Base-by-base conservation (phyloP, 2,113 vertebrate genomes). In the Ahaetulla prasina region DNA sequence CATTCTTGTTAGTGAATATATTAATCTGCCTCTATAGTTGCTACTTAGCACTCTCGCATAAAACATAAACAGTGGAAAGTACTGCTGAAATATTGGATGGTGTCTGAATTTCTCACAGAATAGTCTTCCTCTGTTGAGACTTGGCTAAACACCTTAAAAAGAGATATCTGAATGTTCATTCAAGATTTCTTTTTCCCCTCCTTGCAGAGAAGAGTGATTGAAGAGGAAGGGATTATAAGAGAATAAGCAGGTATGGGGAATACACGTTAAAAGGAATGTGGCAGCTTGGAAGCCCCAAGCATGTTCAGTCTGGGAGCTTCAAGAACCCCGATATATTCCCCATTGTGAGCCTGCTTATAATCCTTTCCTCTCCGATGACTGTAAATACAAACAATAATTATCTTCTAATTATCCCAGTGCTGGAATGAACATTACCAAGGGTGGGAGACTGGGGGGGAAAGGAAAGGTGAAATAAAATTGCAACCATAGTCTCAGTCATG, bases 131-230 rank as follows among this genome's bases (percentile, higher is more conserved):
- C 87, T 95, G 87, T 53, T 88, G 18, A 35, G 49, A 88, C 0
- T 50, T 80, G 92, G 74, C 92, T 95, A 91, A 91, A 12, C 55
- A 89, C 14, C 92, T 87, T 94, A 52, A 55, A 88, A 85, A 94
- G 80, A 89, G 85, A 90, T 91, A 93, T 84, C 87, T 92, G 89
- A 93, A 94, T 87, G 39, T 23, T 91, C 95, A 92, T 95, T 96
- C 94, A 96, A 94, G 92, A 96, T 95, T 94, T 87, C 9, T 60
- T 60, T 60, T 57, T 30, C 18, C 27, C 60, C 27, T n/a, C 25
- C 10, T 63, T 63, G 27, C 27, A 63, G 27, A 57, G 55, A 63
- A 27, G 60, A 63, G 27, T 11, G 60, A 63, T 63, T 63, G 60
- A 30, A 63, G 27, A 30, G 60, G 27, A 63, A 63, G 60, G 27